Percentiles rank a stretch among this genome's conserved stretches.
Conservation (phyloP, 1,140 invertebrate species). For the Bilobella aurantiaca region DNA sequence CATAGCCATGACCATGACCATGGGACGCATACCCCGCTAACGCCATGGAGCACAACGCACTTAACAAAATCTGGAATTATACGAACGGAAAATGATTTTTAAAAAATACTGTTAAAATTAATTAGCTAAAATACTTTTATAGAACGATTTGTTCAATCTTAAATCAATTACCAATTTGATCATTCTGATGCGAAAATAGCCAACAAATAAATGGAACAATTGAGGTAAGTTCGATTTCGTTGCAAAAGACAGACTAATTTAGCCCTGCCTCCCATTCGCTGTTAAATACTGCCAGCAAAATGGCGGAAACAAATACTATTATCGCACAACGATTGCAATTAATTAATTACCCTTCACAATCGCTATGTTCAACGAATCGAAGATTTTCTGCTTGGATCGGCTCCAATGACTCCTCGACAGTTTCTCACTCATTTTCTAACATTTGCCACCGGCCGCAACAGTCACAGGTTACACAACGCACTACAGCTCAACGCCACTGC, state of each 20-base stretch:
- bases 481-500: too few species aligned
- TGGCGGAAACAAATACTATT: not conserved
- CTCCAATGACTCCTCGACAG: not conserved
- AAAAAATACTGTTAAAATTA: not conserved
- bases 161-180: not conserved
- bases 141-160: too few species aligned
- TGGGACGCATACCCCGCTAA: not conserved
- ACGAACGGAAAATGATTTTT: not conserved
- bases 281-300: not conserved
- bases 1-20: constrained; percentile 8
- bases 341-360: not conserved
- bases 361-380: not conserved
- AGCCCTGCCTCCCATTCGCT: too few species aligned
- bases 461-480: too few species aligned
- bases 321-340: not conserved
- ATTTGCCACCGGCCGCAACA: not conserved
- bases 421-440: not conserved
- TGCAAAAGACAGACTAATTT: too few species aligned
- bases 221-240: too few species aligned
- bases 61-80: not conserved
- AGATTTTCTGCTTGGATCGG: not conserved
- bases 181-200: not conserved
- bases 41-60: not conserved
- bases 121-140: too few species aligned
- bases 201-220: not conserved